Conservation (phyloP, 2,888 invertebrate genomes). For the Tachystola acroxantha region DNA sequence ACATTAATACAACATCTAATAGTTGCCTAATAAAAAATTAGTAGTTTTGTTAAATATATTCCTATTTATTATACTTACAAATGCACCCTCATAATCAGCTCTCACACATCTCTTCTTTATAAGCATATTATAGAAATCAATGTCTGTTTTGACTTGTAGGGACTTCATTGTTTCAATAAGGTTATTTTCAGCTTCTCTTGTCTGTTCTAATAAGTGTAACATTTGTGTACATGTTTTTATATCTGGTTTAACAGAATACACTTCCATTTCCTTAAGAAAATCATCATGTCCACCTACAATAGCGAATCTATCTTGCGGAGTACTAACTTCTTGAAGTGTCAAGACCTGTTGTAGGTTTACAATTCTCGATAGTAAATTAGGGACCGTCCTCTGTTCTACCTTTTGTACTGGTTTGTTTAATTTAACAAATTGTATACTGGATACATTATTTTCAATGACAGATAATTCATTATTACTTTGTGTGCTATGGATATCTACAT, state of each 20-base stretch:
- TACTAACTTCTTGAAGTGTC: constrained; percentile 75
- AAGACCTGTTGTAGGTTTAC: constrained; percentile 81
- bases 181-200: constrained; percentile 81
- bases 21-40: no score
- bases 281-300: constrained; percentile 88
- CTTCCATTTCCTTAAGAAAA: constrained; percentile 86
- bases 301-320: constrained; percentile 82
- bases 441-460: constrained; percentile 15
- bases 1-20: no score
- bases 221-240: constrained; percentile 89
- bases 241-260: constrained; percentile 82
- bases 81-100: constrained; percentile 82
- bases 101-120: constrained; percentile 88
- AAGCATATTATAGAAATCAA: constrained; percentile 91
- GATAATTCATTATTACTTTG: constrained; percentile 12
- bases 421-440: constrained; percentile 27
- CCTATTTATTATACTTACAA: constrained; percentile 69
- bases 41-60: no score
- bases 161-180: constrained; percentile 80
- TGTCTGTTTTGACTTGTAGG: constrained; percentile 81
- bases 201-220: constrained; percentile 83
- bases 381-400: constrained; percentile 48
- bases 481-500: neutral
- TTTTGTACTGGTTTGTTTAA: constrained; percentile 12
- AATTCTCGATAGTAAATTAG: constrained; percentile 81